A percentile compares a stretch with the other conserved stretches of the same genome.
These are phyloP conservation scores for Fistularia tabacaria DNA, from an alignment of 2,797 vertebrate genomes.

Conservation along the genomic window DNA sequence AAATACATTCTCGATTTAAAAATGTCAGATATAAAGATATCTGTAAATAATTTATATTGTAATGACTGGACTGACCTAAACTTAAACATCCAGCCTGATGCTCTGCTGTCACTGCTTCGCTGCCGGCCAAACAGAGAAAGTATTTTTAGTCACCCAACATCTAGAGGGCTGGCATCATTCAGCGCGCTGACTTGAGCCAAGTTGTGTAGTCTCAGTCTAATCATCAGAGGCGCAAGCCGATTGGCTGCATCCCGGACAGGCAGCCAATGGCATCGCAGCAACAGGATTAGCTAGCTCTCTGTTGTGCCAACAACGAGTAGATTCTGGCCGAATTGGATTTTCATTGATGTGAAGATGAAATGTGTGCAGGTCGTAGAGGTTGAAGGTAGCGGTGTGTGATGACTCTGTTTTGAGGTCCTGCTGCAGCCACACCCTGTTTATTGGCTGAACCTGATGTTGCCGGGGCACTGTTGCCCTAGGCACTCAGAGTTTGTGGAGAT, in stretches of 20 bases:
- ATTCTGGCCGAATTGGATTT: constrained; percentile 30
- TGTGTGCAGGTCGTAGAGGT: constrained; percentile 4
- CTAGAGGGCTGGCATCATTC: constrained; percentile 27
- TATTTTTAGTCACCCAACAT: constrained; percentile 54
- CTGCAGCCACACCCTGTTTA: too few species aligned
- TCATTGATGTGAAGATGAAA: constrained; percentile 14
- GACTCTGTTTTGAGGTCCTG: too few species aligned
- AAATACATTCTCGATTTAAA: too few species aligned
- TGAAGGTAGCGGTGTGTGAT: too few species aligned
- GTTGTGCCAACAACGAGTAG: constrained; percentile 37
- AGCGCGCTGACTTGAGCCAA: constrained; percentile 3
- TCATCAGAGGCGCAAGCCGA: constrained; percentile 9
- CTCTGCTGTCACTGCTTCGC: neutral
- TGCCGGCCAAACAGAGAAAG: neutral
- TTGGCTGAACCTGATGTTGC: too few species aligned
- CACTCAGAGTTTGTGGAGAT: too few species aligned
- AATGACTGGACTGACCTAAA: too few species aligned
- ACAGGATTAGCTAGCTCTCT: constrained; percentile 32
- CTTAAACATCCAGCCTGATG: neutral
- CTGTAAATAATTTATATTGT: too few species aligned
- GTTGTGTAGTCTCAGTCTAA: neutral
- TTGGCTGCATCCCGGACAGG: constrained; percentile 33
- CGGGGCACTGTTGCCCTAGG: too few species aligned
- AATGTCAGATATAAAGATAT: too few species aligned
- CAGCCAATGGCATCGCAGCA: constrained; percentile 29